Evolutionary conservation across 2,797 vertebrate genomes (phyloP), one percentile per base, ranked within the genome.

Genomic region (Apogon hyalosoma): DNA sequence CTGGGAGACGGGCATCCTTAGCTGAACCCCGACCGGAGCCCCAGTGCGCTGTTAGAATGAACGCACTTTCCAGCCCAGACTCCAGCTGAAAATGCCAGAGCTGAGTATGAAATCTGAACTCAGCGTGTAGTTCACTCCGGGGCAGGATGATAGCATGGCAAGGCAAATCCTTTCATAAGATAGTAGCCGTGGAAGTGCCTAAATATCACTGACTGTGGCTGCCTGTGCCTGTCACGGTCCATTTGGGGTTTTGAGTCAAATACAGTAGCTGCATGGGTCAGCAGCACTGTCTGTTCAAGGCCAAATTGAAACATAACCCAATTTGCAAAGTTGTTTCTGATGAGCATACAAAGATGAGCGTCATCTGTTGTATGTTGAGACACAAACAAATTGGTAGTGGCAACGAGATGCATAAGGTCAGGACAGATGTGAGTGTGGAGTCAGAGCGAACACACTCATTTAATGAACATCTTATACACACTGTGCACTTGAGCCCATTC

Each of bases 251-350:
- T 77, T 3, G 55, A 69, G 73, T 71, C 73, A 66, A 43, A 61
- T 59, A 49, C 72, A 64, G 77, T 31, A 43, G 64, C 64, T 67
- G 87, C 75, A 15, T 49, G 60, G 70, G 75, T 87, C 85, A 76
- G 80, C 86, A 80, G 71, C 52, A 12, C 68, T 39, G 60, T 42
- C 54, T 57, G 47, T 24, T 38, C 41, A 41, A 56, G 59, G 65
- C 68, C 62, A 57, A 70, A 66, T 41, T 75, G 60, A 68, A 79
- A 75, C 56, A 36, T 65, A 64, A 78, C 74, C 75, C 56, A 6
- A 82, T 88, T 70, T 80, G 53, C 45, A 39, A 63, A 53, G 61
- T 48, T 75, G 73, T 46, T 69, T 82, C 58, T 82, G 58, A 81
- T 82, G 75, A 75, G 54, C 52, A 46, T 6, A 51, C 69, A 70